Evolutionary conservation across 2,888 invertebrate species (phyloP).

Genomic region (Thymelicus acteon): DNA sequence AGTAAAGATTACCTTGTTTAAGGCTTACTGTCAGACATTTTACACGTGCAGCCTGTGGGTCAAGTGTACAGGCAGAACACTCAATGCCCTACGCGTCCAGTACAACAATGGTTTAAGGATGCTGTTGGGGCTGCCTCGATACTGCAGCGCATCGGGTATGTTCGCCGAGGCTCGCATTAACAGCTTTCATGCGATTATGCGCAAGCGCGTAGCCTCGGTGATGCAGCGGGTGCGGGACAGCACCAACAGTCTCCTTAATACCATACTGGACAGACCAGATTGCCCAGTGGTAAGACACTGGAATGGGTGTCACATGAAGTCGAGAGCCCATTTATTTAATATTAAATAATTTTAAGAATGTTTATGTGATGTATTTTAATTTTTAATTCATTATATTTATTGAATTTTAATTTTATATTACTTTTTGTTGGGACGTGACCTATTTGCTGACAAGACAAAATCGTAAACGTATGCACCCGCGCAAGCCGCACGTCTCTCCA

Average conservation of each 20-base stretch:
- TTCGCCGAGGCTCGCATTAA: slow-evolving; percentile 7
- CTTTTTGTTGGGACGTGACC: too few species aligned
- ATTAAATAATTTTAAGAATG: neutral
- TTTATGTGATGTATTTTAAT: too few species aligned
- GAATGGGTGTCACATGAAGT: neutral
- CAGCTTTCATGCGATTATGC: neutral
- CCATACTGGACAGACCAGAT: neutral
- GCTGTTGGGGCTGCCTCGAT: neutral
- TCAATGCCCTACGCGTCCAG: slow-evolving; percentile 9
- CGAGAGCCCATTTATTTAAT: neutral
- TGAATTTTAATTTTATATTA: too few species aligned
- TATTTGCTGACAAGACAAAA: too few species aligned
- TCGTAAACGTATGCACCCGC: too few species aligned
- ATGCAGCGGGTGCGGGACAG: neutral
- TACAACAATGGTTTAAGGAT: slow-evolving; percentile 10
- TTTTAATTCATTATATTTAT: too few species aligned
- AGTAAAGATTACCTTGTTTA: neutral
- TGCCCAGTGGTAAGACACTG: slow-evolving; percentile 8
- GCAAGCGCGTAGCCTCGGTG: slow-evolving; percentile 1
- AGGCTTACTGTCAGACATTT: neutral
- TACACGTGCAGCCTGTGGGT: slow-evolving; percentile 6
- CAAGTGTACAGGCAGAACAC: slow-evolving; percentile 7
- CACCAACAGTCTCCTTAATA: slow-evolving; percentile 8
- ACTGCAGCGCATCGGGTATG: neutral
- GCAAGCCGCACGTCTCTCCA: too few species aligned